These are phyloP conservation scores for Abscondita cerata DNA, from an alignment of 2,888 invertebrate species.

Conservation along the genomic window DNA sequence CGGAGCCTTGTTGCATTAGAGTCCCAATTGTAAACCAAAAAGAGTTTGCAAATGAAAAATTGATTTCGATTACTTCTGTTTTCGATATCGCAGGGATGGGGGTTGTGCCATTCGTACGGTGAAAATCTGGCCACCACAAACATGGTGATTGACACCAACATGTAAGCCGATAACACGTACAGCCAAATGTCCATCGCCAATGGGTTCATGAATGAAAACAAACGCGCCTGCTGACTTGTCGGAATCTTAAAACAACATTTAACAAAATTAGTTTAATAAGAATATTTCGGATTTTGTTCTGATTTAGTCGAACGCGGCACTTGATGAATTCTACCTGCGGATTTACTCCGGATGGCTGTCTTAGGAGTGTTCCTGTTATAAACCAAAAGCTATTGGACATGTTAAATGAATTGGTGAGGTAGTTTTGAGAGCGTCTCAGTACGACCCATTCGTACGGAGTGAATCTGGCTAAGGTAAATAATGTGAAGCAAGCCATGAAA, in stretches of 20 bases:
- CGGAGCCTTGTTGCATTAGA: slow-evolving; percentile 85
- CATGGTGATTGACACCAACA: slow-evolving; percentile 79
- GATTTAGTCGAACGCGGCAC: too few species aligned
- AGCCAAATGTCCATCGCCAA: slow-evolving; percentile 87
- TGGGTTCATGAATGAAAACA: slow-evolving; percentile 89
- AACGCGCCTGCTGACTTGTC: slow-evolving; percentile 71
- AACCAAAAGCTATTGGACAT: slow-evolving; percentile 73
- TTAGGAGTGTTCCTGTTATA: slow-evolving; percentile 69
- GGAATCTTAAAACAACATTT: slow-evolving; percentile 64
- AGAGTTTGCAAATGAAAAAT: slow-evolving; percentile 81
- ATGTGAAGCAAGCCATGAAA: slow-evolving; percentile 64
- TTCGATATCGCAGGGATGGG: slow-evolving; percentile 71
- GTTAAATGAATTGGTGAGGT: slow-evolving; percentile 65
- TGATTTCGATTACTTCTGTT: slow-evolving; percentile 75
- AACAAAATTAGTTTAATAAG: slow-evolving; percentile 4
- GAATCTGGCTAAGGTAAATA: slow-evolving; percentile 68
- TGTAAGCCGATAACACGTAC: slow-evolving; percentile 80
- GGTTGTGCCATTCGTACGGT: slow-evolving; percentile 82
- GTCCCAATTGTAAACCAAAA: slow-evolving; percentile 92
- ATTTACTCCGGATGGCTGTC: slow-evolving; percentile 67
- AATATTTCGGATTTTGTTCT: slow-evolving; percentile 20
- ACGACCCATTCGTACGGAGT: slow-evolving; percentile 70
- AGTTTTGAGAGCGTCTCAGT: slow-evolving; percentile 51
- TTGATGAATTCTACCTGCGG: slow-evolving; percentile 60
- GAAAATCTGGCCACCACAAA: slow-evolving; percentile 82